A percentile compares a stretch with the other conserved stretches of the same genome.
Conservation (phyloP, 1,140 invertebrate genomes). For the Drosophila punjabiensis region DNA sequence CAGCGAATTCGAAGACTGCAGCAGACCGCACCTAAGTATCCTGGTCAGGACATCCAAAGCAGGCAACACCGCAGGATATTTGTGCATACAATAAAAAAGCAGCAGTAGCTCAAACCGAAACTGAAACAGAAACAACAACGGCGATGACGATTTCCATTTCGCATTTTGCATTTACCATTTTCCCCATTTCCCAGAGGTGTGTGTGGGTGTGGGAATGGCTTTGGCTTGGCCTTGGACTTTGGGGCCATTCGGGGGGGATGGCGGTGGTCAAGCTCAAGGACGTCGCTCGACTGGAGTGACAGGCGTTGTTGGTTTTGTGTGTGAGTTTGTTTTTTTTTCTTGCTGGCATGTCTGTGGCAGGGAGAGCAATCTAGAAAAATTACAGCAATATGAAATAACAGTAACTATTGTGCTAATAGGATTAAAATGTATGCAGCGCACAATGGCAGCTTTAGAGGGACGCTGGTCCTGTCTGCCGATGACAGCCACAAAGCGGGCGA, state of each 20-base stretch:
- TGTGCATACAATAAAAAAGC: constrained; percentile 55
- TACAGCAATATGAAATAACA: constrained; percentile 60
- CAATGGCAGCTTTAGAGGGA: constrained; percentile 16
- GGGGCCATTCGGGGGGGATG: not conserved
- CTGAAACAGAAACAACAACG: constrained; percentile 27
- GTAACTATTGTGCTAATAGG: constrained; percentile 66
- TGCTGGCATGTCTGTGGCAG: constrained; percentile 18
- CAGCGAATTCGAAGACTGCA: constrained; percentile 20
- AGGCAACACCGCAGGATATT: constrained; percentile 43
- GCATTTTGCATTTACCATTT: constrained; percentile 25
- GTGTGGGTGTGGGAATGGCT: constrained; percentile 12
- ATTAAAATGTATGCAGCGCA: constrained; percentile 57
- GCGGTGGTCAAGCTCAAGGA: constrained; percentile 61
- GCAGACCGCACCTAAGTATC: constrained; percentile 49
- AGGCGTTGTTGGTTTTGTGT: constrained; percentile 14
- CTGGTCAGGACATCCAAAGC: constrained; percentile 23
- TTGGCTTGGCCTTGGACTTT: constrained; percentile 30
- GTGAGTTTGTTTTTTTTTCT: not conserved
- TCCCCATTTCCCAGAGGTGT: constrained; percentile 21
- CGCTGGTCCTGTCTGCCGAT: constrained; percentile 21
- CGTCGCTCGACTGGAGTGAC: constrained; percentile 27
- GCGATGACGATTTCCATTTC: constrained; percentile 49
- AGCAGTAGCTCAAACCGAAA: constrained; percentile 21
- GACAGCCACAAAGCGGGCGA: constrained; percentile 20
- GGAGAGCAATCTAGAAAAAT: constrained; percentile 51